phyloP scores from a whole-genome alignment of 1,140 invertebrate genomes.

The Diorhabda elongata region DNA sequence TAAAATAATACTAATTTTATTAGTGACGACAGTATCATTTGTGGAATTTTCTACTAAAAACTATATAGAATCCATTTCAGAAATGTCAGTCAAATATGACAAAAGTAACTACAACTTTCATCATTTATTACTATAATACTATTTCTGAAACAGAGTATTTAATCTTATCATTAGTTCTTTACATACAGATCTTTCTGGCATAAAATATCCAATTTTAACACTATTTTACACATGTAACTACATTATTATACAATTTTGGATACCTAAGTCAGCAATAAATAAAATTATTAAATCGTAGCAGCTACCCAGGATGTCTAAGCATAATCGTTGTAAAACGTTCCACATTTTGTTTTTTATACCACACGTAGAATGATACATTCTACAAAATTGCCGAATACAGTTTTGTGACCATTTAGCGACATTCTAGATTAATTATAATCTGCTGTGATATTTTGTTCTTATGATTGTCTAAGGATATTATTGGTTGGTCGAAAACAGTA shows the following conservation, averaged over 20 bases:
- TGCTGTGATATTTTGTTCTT: too few relatives aligned
- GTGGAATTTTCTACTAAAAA: neutral
- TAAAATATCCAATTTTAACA: neutral
- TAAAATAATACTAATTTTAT: neutral
- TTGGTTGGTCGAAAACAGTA: too few relatives aligned
- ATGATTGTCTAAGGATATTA: too few relatives aligned
- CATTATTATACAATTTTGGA: neutral
- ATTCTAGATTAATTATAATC: too few relatives aligned
- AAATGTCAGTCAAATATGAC: slow-evolving; percentile 1
- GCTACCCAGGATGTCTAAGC: neutral
- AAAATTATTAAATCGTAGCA: neutral
- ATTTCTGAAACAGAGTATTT: slow-evolving; percentile 2
- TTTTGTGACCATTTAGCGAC: too few relatives aligned
- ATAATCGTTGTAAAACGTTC: neutral
- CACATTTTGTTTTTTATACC: too few relatives aligned
- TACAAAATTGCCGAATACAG: too few relatives aligned
- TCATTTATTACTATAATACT: neutral
- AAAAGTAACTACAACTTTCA: slow-evolving; percentile 2
- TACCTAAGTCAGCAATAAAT: neutral
- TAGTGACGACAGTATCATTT: neutral
- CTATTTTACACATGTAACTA: neutral
- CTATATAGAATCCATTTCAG: slow-evolving; percentile 3
- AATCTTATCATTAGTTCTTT: neutral
- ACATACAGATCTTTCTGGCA: neutral
- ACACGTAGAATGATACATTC: too few relatives aligned